phyloP scores from a whole-genome alignment of 2,888 invertebrate species.

The Meloe dianella region DNA sequence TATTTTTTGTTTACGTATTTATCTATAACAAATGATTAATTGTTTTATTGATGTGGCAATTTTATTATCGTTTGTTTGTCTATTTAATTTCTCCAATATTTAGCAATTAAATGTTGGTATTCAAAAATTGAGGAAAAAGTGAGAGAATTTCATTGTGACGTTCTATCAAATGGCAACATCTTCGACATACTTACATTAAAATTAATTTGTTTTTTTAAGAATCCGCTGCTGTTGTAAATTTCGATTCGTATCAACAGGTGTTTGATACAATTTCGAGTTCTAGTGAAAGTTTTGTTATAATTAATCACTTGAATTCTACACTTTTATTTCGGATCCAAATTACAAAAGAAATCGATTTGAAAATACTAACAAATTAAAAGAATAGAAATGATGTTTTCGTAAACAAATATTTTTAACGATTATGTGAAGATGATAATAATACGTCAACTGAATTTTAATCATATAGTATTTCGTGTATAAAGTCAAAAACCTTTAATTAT shows the following conservation, averaged over 20 bases:
- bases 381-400: not conserved
- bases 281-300: not conserved
- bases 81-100: not conserved
- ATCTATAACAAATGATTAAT: not conserved
- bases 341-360: not conserved
- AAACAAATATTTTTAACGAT: not conserved
- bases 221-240: not conserved
- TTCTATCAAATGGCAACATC: not conserved
- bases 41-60: not conserved
- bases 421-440: not conserved
- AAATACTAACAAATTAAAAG: too few species aligned
- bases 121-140: not conserved
- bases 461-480: not conserved
- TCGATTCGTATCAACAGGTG: too few species aligned
- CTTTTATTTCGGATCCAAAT: not conserved
- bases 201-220: slow-evolving; percentile 14
- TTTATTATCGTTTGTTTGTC: not conserved
- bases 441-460: not conserved
- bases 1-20: too few species aligned
- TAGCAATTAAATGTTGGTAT: not conserved
- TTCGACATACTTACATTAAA: slow-evolving; percentile 5
- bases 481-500: not conserved
- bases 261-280: not conserved
- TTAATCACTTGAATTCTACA: not conserved
- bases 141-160: not conserved